These are phyloP conservation scores for Emberiza fucata DNA, from an alignment of 2,113 vertebrate species.

Conservation along the genomic window DNA sequence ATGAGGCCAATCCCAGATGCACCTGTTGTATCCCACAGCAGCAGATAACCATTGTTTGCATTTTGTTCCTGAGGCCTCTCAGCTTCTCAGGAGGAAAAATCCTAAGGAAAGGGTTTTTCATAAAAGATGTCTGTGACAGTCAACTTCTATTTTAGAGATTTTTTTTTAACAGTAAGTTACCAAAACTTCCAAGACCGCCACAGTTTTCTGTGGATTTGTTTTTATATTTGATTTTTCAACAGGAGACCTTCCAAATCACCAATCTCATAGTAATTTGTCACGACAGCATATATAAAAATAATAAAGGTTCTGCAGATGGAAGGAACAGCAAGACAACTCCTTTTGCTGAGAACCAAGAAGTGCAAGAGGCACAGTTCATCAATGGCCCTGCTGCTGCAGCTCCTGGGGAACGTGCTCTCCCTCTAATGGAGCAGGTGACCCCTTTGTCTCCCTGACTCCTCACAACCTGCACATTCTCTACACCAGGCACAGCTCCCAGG, in stretches of 20 bases:
- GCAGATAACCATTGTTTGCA: too few relatives aligned
- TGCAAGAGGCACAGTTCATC: neutral
- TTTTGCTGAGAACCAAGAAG: neutral
- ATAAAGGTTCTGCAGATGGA: neutral
- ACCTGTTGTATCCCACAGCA: too few relatives aligned
- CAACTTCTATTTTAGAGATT: neutral
- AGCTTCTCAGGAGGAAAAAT: too few relatives aligned
- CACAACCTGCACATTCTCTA: neutral
- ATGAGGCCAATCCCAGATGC: too few relatives aligned
- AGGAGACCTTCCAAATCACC: neutral
- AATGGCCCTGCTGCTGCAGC: neutral
- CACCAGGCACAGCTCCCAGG: neutral
- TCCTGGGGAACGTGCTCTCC: neutral
- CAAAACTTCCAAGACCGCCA: neutral
- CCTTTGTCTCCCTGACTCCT: neutral
- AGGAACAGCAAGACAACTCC: neutral
- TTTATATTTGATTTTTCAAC: neutral
- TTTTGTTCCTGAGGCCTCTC: too few relatives aligned
- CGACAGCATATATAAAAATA: neutral
- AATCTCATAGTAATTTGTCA: neutral
- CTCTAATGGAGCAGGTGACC: neutral
- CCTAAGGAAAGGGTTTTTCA: too few relatives aligned
- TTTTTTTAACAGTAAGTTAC: neutral
- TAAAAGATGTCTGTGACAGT: too few relatives aligned
- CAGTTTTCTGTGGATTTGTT: too few relatives aligned